These are phyloP conservation scores for Alexandromys fortis DNA, from an alignment of 2,113 vertebrate species.

Conservation along the genomic window DNA sequence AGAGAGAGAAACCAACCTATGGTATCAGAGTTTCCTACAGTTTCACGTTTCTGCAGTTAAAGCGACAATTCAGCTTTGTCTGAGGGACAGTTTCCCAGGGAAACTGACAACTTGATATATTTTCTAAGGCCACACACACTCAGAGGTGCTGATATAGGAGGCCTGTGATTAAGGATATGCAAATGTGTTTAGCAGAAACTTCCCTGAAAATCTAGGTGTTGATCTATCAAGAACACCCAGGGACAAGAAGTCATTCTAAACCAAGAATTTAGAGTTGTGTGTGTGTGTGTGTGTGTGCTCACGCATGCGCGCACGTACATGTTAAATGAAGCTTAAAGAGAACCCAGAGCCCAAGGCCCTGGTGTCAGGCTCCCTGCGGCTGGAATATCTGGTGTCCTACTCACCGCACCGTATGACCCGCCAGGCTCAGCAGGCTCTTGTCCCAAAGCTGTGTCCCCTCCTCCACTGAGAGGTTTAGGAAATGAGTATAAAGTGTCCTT, in stretches of 20 bases:
- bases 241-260: neutral
- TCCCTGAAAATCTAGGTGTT: neutral
- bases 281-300: neutral
- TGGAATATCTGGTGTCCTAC: conserved; percentile 61
- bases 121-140: neutral
- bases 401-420: neutral
- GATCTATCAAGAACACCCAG: neutral
- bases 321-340: conserved; percentile 61
- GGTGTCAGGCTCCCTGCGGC: conserved; percentile 63
- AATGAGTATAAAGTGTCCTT: no score
- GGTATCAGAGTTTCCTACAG: neutral
- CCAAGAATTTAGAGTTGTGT: neutral
- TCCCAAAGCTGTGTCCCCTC: neutral
- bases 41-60: conserved; percentile 39
- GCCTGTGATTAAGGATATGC: neutral
- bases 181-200: neutral
- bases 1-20: neutral
- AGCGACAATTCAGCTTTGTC: conserved; percentile 20
- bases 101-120: neutral
- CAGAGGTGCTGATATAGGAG: neutral
- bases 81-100: neutral
- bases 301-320: neutral
- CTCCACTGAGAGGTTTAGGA: neutral
- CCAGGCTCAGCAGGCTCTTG: conserved; percentile 8
- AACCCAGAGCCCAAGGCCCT: conserved; percentile 29